Evolutionary conservation across 2,888 invertebrate genomes (phyloP).

Genomic region (Frankliniella intonsa): DNA sequence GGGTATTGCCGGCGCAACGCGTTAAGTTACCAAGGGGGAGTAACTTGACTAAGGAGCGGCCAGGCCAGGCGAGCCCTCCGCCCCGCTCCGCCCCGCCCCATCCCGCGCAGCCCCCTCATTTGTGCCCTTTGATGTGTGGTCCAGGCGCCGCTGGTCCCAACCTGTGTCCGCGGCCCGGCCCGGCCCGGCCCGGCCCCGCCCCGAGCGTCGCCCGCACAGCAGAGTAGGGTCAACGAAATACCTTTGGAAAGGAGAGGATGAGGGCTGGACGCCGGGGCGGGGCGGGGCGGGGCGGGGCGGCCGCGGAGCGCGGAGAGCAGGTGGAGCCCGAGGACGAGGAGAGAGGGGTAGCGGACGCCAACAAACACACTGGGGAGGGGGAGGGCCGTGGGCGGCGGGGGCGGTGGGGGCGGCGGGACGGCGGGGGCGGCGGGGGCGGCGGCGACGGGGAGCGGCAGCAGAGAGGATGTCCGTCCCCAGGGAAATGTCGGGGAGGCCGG

Average conservation of each 20-base stretch:
- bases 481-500: background rate
- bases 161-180: too few species aligned
- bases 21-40: too few species aligned
- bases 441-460: background rate
- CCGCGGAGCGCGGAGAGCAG: background rate
- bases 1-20: too few species aligned
- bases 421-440: background rate
- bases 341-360: background rate
- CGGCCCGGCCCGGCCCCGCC: too few species aligned
- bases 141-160: too few species aligned
- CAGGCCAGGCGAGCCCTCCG: too few species aligned
- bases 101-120: background rate
- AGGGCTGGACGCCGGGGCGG: background rate
- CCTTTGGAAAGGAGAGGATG: too few species aligned
- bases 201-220: too few species aligned
- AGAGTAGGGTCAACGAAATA: too few species aligned
- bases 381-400: background rate
- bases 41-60: too few species aligned
- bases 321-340: too few species aligned
- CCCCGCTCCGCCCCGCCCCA: too few species aligned
- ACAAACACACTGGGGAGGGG: background rate
- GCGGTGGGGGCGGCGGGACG: background rate
- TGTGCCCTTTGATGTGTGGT: slow-evolving; percentile 8
- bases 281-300: background rate
- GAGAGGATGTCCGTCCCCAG: background rate